These are phyloP conservation scores for Lytechinus variegatus DNA, from an alignment of 35 echinoderm and acorn worm genomes.

Conservation along the genomic window DNA sequence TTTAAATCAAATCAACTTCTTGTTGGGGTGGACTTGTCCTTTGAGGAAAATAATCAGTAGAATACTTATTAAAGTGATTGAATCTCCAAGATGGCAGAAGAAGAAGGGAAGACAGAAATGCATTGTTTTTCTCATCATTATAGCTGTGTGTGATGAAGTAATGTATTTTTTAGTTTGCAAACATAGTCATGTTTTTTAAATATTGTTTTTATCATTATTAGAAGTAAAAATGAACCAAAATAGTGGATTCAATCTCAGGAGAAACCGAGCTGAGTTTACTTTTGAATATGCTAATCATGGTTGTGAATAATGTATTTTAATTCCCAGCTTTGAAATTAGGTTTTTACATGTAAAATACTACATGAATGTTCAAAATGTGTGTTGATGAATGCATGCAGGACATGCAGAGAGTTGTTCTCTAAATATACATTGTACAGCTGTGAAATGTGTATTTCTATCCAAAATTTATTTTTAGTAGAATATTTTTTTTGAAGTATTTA, in stretches of 20 bases:
- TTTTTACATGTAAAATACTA: neutral
- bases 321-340: no score
- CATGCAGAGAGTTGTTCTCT: neutral
- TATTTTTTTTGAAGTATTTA: neutral
- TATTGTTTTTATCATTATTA: neutral
- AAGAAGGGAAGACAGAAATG: neutral
- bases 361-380: neutral
- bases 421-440: neutral
- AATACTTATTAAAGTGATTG: no score
- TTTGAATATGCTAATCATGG: neutral
- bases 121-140: neutral
- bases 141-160: neutral
- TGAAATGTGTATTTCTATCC: neutral
- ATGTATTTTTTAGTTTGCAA: neutral
- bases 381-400: neutral
- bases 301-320: no score
- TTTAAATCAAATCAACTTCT: no score
- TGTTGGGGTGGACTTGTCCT: no score
- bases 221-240: neutral
- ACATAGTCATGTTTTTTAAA: no score
- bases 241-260: neutral
- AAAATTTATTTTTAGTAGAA: neutral
- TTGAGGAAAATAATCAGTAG: no score
- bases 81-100: no score
- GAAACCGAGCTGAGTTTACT: neutral